A percentile compares a stretch with the other conserved stretches of the same genome.
Evolutionary conservation across 2,888 invertebrate genomes (phyloP).

Genomic region (Cerastis rubricosa): DNA sequence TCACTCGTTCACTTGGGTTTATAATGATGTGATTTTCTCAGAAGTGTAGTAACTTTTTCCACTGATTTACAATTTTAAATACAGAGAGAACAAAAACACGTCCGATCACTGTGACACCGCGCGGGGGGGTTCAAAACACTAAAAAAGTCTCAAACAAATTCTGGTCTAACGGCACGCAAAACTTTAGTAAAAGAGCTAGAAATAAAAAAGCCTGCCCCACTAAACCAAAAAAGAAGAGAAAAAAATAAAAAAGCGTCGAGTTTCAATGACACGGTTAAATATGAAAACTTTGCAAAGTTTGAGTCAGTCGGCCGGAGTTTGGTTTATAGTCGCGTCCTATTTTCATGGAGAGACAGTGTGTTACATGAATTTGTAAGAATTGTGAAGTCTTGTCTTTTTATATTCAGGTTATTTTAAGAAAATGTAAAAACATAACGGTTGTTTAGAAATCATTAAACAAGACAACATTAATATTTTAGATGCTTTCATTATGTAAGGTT

Average conservation of each 20-base stretch:
- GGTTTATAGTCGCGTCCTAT: constrained; percentile 27
- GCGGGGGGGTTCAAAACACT: too few relatives aligned
- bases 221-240: constrained; percentile 22
- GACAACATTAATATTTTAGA: too few relatives aligned
- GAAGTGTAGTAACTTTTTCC: too few relatives aligned
- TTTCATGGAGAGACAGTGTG: constrained; percentile 24
- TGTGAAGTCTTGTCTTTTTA: neutral
- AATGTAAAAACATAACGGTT: too few relatives aligned
- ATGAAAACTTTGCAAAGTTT: constrained; percentile 57
- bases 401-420: neutral
- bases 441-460: too few relatives aligned
- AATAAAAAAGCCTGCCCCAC: constrained; percentile 44
- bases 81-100: too few relatives aligned
- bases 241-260: constrained; percentile 31
- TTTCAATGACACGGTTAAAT: constrained; percentile 62
- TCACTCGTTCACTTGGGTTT: too few relatives aligned
- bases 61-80: too few relatives aligned
- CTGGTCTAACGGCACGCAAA: constrained; percentile 10
- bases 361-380: constrained; percentile 18
- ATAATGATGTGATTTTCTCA: too few relatives aligned
- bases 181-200: constrained; percentile 33
- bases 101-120: too few relatives aligned
- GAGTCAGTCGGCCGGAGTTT: constrained; percentile 28
- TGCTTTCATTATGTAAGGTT: neutral
- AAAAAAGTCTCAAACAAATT: constrained; percentile 32